Evolutionary conservation across 2,797 vertebrate species (phyloP), one percentile per base, ranked within the genome.

Genomic region (Gallinago stenura): DNA sequence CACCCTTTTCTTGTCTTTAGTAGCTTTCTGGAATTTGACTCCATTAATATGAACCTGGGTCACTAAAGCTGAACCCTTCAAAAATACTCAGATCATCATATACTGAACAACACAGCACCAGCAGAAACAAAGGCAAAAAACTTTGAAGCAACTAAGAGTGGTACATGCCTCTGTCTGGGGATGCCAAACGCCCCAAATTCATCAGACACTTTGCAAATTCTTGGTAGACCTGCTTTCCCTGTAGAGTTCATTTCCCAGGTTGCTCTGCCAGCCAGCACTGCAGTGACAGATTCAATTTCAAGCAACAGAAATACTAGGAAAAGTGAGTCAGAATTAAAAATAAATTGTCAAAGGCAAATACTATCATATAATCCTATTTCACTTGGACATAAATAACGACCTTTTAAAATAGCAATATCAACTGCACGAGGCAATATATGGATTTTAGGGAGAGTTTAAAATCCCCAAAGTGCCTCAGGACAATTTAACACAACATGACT

Each of bases 291-390:
- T 56, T 89, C 30, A 61, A 81, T 75, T 75, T 83, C 41, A 81
- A 89, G 68, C 28, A 85, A 90, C 12, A 91, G 72, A 88, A 96
- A 84, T 39, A 73, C 46, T 35, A 72, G 16, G 24, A 75, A 71
- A 78, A 88, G 61, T 26, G 37, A 94, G 58, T 65, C 75, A 79
- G 24, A 91, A 94, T 81, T 51, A 66, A 91, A 95, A 90, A 88
- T 12, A 91, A 88, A 95, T 69, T 4, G 48, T 57, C n/a, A 58
- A 75, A 90, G 30, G 28, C n/a, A 91, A 95, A 92, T 88, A 66
- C 28, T 71, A 33, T 54, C 43, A 9, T 82, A 85, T 75, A 45
- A 72, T 45, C 51, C 45, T 79, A 54, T 54, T 78, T 86, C 4
- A 12, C 31, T 30, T 66, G 10, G 12, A 69, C 26, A 87, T 50